Conservation (phyloP, 2,888 invertebrate genomes). For the Clanis bilineata region DNA sequence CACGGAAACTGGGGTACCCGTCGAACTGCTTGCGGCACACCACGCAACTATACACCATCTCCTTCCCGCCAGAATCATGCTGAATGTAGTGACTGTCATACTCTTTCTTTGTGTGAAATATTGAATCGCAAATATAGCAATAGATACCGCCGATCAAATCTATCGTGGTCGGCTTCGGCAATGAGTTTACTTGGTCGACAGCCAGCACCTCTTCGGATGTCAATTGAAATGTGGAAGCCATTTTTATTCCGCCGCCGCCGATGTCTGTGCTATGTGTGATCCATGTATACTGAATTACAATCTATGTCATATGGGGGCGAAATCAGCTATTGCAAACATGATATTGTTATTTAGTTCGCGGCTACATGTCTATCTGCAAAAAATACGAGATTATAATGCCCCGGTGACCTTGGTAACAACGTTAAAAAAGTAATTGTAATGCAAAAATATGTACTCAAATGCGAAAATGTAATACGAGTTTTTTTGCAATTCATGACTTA, state of each 20-base stretch:
- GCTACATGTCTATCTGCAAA: slow-evolving; percentile 70
- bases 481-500: slow-evolving; percentile 6
- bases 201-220: slow-evolving; percentile 23
- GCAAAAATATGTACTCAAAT: background rate
- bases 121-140: slow-evolving; percentile 79
- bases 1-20: slow-evolving; percentile 81
- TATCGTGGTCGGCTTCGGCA: slow-evolving; percentile 61
- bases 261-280: slow-evolving; percentile 55
- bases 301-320: slow-evolving; percentile 57
- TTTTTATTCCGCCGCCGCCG: slow-evolving; percentile 24
- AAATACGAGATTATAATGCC: slow-evolving; percentile 22
- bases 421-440: background rate
- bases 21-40: slow-evolving; percentile 78
- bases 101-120: slow-evolving; percentile 74
- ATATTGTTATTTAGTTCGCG: slow-evolving; percentile 44
- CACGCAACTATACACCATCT: slow-evolving; percentile 80
- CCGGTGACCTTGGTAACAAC: slow-evolving; percentile 37
- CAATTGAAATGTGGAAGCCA: slow-evolving; percentile 44
- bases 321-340: slow-evolving; percentile 62
- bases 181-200: slow-evolving; percentile 28
- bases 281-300: slow-evolving; percentile 60
- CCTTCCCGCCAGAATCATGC: slow-evolving; percentile 49
- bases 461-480: background rate
- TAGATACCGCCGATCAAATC: slow-evolving; percentile 78
- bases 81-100: slow-evolving; percentile 80